Percentiles rank a stretch among this genome's conserved stretches.
These are phyloP conservation scores for Lagodon rhomboides DNA, from an alignment of 2,797 vertebrate genomes.

Conservation along the genomic window DNA sequence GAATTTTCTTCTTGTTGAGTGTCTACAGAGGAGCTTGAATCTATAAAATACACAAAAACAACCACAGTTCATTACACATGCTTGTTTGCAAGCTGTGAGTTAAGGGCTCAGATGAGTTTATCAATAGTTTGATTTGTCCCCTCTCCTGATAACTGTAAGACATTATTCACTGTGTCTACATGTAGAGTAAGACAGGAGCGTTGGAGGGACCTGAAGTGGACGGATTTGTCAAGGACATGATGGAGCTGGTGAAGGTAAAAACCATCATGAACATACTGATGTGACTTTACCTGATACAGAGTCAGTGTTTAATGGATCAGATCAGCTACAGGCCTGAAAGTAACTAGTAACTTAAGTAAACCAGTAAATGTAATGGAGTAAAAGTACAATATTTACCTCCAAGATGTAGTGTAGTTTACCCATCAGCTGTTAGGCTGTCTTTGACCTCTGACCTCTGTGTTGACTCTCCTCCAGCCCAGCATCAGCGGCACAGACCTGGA, in stretches of 20 bases:
- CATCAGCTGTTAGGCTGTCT: not conserved
- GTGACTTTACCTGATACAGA: not conserved
- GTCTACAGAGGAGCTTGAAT: too few relatives aligned
- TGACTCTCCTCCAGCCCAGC: conserved; percentile 85
- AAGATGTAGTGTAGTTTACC: not conserved
- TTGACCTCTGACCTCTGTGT: conserved; percentile 39
- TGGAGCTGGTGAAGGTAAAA: conserved; percentile 94
- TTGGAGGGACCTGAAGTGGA: conserved; percentile 96
- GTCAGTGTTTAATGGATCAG: not conserved
- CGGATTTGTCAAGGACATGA: conserved; percentile 98
- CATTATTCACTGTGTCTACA: conserved; percentile 12
- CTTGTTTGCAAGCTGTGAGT: too few relatives aligned
- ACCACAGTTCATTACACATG: too few relatives aligned
- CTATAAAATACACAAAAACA: too few relatives aligned
- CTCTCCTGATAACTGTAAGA: too few relatives aligned
- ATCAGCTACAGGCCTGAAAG: too few relatives aligned
- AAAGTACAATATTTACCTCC: too few relatives aligned
- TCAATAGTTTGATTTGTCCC: too few relatives aligned
- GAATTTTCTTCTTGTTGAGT: not conserved
- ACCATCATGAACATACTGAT: not conserved
- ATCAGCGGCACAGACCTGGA: conserved; percentile 92
- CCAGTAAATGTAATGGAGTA: too few relatives aligned
- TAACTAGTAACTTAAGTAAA: too few relatives aligned
- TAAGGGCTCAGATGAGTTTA: too few relatives aligned
- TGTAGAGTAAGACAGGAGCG: conserved; percentile 92